Base-by-base conservation (phyloP, 2,113 vertebrate species). In the Petromus typicus region DNA sequence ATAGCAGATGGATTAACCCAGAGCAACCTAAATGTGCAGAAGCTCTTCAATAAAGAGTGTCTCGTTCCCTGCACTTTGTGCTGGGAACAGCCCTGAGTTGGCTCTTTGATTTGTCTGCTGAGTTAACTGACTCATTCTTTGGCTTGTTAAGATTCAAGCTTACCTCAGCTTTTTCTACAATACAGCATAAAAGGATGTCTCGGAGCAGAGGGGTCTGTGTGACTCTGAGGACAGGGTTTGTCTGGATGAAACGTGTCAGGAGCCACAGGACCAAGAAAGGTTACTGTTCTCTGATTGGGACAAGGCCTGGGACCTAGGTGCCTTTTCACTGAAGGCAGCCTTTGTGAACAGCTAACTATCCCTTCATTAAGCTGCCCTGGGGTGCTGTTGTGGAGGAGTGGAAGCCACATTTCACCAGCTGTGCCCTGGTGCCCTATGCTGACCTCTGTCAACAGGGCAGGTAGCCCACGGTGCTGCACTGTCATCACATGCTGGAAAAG, bases 91-190 rank as follows among this genome's bases (percentile, higher is more conserved):
- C 54, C 64, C 23, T 85, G 45, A 86, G 79, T 90, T 91, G 83
- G 54, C 37, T 85, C 43, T 43, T 89, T 87, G 37, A 27, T 88
- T 93, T 57, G 17, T 71, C 67, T 75, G 16, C 67, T 75, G 61
- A 16, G 56, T 73, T 86, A 45, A 73, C 79, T 30, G 23, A 40
- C 63, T 57, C 32, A 43, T 25, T 1, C 37, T 56, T 61, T 69
- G 10, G 10, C 16, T 54, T 69, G 76, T 92, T 57, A 87, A 45
- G 34, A 87, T 81, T 80, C 63, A 54, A 23, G 32, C 34, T 27
- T 54, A 43, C 2, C 51, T 91, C 54, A 48, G 64, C 51, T 80
- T 30, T 92, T 93, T 89, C 88, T 85, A 51, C 95, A 81, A 78
- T 48, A 4, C 37, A 63, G 25, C 86, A 32, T 54, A 51, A 91